Base-by-base conservation (phyloP, 2,888 invertebrate species). In the Nomada ferruginata region DNA sequence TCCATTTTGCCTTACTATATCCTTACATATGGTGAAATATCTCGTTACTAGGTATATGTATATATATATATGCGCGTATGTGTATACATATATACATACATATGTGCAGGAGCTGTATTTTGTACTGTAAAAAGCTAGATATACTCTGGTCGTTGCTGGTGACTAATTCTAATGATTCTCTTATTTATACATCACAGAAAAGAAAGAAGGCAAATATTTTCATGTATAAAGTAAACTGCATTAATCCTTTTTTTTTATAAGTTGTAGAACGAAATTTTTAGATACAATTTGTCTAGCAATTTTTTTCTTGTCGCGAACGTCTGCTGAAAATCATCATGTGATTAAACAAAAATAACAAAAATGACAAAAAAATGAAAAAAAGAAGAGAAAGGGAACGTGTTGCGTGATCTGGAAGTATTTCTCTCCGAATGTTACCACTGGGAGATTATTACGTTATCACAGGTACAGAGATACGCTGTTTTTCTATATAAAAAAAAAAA, bases 51-150 rank as follows among this genome's bases (percentile, higher is more conserved):
- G 88, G 90, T 91, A 89, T 89, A 90, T 90, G 89, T 91, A 88
- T 91, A 89, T 91, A 87, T 86, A 87, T 86, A 88, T 88, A 85
- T 85, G 84, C 81, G 76, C 82, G 81, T 88, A 76, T 84, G 87
- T 85, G 76, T 88, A 87, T 88, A 88, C 84, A 89, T 88, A 89
- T 90, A 89, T 91, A 87, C 88, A 89, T 90, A 88, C 85, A 85
- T 90, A 85, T 89, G 87, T 90, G 91, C 92, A 91, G 92, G 91
- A 92, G 91, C 89, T 93, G 92, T 92, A 93, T 92, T 93, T 93
- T 93, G 92, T 93, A 93, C 92, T 93, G 91, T 93, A 93, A 92
- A 92, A 93, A 93, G 91, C 89, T 92, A 92, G 92, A 88, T 91
- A 86, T 93, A 93, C 93, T 93, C 90, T 91, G 89, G 91, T 91